Evolutionary conservation across 2,797 vertebrate species (phyloP), one percentile per base, ranked within the genome.

Genomic region (Lophotriccus pileatus): DNA sequence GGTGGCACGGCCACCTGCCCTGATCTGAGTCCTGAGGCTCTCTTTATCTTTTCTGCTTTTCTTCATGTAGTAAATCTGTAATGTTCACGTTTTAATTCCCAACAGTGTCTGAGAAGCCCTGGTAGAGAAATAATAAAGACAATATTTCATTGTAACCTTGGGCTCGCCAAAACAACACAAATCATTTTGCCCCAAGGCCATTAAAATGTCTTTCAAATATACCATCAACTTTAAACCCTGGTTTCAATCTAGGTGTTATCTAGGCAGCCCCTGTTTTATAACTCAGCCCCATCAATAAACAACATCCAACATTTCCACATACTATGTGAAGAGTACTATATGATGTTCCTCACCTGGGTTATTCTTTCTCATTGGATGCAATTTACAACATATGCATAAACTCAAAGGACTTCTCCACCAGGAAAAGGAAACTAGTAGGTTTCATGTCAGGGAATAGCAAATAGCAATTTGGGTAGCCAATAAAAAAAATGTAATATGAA

Each of bases 141-240:
- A 74, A 22, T 96, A 94, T 95, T 91, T 96, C 93, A 93, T 9
- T 74, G 68, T 87, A 95, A 96, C 95, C 96, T 97, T 95, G 66
- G 76, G 52, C 82, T 56, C 72, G 72, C 68, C 58, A 91, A 95
- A 96, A 89, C 84, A 94, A 53, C 86, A 96, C 94, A 79, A 95
- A 97, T 90, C 72, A 95, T 79, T 96, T 89, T 30, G 20, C 64
- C 87, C 14, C 52, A 89, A 91, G 67, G 86, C 83, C 84, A 68
- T 87, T 91, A 97, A 97, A 95, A 90, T 73, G 75, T 83, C 91
- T 96, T 89, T 76, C 93, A 87, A 93, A 89, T 62, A 82, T 4
- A 5, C 44, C 34, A 92, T 91, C 77, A 77, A 70, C 73, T 93
- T 95, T 59, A 96, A 95, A 77, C 21, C 22, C 15, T 55, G 52